Percentiles rank a stretch among this genome's conserved stretches.
Evolutionary conservation across 2,888 invertebrate genomes (phyloP).

Genomic region (Harpagoxenus sublaevis): DNA sequence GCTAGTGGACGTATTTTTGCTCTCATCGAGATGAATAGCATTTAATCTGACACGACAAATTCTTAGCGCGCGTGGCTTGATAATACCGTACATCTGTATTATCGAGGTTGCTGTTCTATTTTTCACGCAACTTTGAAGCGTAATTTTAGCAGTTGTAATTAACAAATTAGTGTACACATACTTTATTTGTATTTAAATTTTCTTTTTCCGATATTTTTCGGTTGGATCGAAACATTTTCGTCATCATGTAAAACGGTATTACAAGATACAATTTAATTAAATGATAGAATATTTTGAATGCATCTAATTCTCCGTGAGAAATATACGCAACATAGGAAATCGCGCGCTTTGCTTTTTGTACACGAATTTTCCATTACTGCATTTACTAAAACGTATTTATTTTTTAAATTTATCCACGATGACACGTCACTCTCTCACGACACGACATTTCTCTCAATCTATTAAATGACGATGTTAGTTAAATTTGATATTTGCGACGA

Average conservation of each 20-base stretch:
- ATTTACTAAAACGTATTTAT: conserved; percentile 19
- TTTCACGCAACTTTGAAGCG: neutral
- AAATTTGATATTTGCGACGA: conserved; percentile 18
- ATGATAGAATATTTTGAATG: conserved; percentile 15
- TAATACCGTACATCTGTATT: neutral
- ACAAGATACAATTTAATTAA: conserved; percentile 8
- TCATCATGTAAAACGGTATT: neutral
- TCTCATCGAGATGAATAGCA: neutral
- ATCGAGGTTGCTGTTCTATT: neutral
- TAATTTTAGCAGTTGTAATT: neutral
- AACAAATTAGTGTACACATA: too few relatives aligned
- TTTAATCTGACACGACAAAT: conserved; percentile 21
- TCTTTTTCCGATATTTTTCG: neutral
- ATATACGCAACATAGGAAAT: neutral
- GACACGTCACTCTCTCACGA: neutral
- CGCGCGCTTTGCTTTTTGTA: conserved; percentile 2
- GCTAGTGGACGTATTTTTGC: neutral
- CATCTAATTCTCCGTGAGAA: conserved; percentile 7
- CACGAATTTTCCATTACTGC: neutral
- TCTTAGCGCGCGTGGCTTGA: neutral
- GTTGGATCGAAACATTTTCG: neutral
- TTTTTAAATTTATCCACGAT: conserved; percentile 6
- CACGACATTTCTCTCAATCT: neutral
- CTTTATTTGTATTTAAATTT: neutral
- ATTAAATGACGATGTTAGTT: conserved; percentile 10